A percentile compares a stretch with the other conserved stretches of the same genome.
Conservation (phyloP, 2,113 vertebrate genomes). For the Naja naja region DNA sequence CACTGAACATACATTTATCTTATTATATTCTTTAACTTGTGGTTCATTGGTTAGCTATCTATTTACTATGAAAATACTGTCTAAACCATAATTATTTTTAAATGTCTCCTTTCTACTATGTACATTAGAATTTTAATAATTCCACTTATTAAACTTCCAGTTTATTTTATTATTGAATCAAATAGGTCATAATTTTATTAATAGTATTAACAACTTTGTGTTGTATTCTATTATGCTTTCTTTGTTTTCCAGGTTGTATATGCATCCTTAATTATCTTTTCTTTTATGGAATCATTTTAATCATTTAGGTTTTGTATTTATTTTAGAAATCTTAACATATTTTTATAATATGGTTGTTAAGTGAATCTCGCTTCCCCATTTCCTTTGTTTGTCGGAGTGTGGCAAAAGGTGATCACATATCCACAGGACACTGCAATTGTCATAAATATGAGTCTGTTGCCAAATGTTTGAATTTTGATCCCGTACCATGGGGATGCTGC, state of each 20-base stretch:
- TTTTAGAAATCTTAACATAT: constrained; percentile 22
- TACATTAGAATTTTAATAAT: background rate
- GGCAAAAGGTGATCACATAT: background rate
- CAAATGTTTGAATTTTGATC: background rate
- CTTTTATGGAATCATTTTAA: constrained; percentile 38
- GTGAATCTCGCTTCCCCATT: background rate
- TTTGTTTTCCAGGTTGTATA: background rate
- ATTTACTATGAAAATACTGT: background rate
- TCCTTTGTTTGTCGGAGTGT: background rate
- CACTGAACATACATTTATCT: constrained; percentile 39
- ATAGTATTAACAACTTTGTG: background rate
- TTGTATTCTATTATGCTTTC: background rate
- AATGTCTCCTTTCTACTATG: background rate
- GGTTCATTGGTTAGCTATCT: constrained; percentile 38
- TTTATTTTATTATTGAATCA: background rate
- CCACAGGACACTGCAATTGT: background rate
- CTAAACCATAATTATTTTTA: background rate
- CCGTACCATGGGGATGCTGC: background rate
- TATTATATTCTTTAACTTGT: constrained; percentile 16
- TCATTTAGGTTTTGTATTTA: constrained; percentile 6
- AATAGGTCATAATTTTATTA: background rate
- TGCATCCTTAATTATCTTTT: constrained; percentile 21
- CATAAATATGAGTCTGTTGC: background rate
- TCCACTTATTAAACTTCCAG: background rate
- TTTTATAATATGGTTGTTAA: constrained; percentile 5